A percentile compares a stretch with the other conserved stretches of the same genome.
These are phyloP conservation scores for Tachysurus vachellii DNA, from an alignment of 2,113 vertebrate species.

Conservation along the genomic window DNA sequence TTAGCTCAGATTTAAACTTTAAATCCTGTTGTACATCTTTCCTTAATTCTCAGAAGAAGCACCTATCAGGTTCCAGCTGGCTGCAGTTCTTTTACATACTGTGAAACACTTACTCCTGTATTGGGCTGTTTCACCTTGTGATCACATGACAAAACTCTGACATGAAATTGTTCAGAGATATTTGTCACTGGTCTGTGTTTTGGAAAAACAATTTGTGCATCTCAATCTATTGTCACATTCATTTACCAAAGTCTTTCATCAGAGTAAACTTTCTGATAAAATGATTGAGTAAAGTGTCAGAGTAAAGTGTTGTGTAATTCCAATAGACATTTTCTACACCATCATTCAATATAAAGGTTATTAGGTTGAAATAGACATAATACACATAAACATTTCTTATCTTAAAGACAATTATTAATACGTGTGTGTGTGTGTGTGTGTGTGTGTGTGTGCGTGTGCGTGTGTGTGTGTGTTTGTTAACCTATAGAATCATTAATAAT, in stretches of 20 bases:
- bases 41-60: neutral
- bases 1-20: conserved; percentile 8
- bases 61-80: neutral
- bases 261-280: neutral
- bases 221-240: neutral
- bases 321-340: neutral
- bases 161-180: neutral
- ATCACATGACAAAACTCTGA: neutral
- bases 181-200: neutral
- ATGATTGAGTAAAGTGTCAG: too few species aligned
- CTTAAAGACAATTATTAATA: neutral
- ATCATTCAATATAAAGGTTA: neutral
- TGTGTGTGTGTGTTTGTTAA: too few species aligned
- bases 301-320: neutral
- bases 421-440: too few species aligned
- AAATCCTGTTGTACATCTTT: neutral
- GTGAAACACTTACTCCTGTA: neutral
- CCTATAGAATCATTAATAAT: neutral
- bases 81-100: neutral
- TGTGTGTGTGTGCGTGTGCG: too few species aligned
- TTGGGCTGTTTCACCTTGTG: neutral
- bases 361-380: neutral
- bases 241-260: conserved; percentile 6
- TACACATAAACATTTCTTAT: neutral
- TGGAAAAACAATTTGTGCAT: neutral